phyloP scores from a whole-genome alignment of 2,888 invertebrate species.

The Xanthostigma xanthostigma region DNA sequence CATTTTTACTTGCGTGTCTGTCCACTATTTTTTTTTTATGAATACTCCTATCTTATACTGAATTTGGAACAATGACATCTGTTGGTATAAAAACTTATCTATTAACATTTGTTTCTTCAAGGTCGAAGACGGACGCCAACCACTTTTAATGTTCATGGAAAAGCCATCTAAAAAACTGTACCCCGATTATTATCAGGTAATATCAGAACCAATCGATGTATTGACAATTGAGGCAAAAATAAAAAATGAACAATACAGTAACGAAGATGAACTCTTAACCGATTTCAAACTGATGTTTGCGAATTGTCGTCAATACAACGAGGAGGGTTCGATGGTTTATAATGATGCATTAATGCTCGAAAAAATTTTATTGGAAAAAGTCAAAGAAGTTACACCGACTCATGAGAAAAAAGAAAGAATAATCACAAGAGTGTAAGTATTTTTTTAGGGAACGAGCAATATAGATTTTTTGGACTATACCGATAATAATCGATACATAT shows the following conservation, averaged over 20 bases:
- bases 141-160: constrained; percentile 88
- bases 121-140: constrained; percentile 63
- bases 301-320: constrained; percentile 94
- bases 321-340: constrained; percentile 88
- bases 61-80: not conserved
- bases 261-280: constrained; percentile 69
- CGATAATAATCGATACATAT: too few species aligned
- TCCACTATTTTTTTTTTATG: not conserved
- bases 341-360: constrained; percentile 87
- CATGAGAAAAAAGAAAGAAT: constrained; percentile 24
- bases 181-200: constrained; percentile 90
- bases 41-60: too few species aligned
- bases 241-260: constrained; percentile 66
- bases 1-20: too few species aligned
- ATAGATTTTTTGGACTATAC: too few species aligned
- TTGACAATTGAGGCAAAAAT: constrained; percentile 85
- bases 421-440: constrained; percentile 25
- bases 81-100: constrained; percentile 6
- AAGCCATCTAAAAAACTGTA: constrained; percentile 90
- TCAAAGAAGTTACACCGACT: constrained; percentile 55
- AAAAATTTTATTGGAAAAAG: constrained; percentile 65
- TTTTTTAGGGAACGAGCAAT: not conserved
- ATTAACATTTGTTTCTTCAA: constrained; percentile 24
- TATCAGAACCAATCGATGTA: constrained; percentile 89
- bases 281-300: constrained; percentile 92